These are phyloP conservation scores for Xenotilapia caudafasciata DNA, from an alignment of 2,113 vertebrate genomes.

Conservation along the genomic window DNA sequence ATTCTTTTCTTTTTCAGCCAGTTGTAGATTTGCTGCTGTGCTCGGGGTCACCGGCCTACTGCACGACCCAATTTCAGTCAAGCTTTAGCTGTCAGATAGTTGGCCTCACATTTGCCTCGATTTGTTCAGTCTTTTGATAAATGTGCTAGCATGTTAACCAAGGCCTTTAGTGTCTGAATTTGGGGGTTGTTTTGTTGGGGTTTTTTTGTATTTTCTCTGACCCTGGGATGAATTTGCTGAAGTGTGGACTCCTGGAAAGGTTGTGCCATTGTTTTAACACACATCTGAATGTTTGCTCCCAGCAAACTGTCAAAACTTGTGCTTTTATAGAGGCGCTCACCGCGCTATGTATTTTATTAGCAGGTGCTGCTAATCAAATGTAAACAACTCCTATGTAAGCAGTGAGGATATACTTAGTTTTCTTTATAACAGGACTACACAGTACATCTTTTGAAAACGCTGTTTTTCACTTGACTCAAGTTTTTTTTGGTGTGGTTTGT, in stretches of 20 bases:
- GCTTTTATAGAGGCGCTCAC: not conserved
- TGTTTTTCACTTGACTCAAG: not conserved
- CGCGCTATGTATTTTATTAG: fast-evolving
- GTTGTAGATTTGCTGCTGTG: not conserved
- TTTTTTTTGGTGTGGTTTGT: not conserved
- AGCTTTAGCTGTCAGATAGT: not conserved
- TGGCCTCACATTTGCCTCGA: not conserved
- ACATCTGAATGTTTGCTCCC: not conserved
- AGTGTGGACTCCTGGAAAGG: not conserved
- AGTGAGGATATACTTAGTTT: not conserved
- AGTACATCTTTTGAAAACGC: not conserved
- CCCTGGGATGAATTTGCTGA: not conserved
- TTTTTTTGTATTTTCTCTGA: not conserved
- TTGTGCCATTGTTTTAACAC: not conserved
- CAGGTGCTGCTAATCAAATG: not conserved
- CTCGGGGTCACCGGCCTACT: not conserved
- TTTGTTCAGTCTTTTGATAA: not conserved
- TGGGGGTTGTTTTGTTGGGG: fast-evolving
- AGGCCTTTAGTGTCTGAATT: not conserved
- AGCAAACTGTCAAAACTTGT: not conserved
- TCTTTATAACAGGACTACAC: not conserved
- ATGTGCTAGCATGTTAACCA: not conserved
- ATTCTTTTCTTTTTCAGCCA: not conserved
- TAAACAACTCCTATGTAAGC: not conserved
- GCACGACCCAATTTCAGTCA: not conserved